A percentile compares a stretch with the other conserved stretches of the same genome.
These are phyloP conservation scores for Lithophane semibrunnea DNA, from an alignment of 2,888 invertebrate genomes.

Conservation along the genomic window DNA sequence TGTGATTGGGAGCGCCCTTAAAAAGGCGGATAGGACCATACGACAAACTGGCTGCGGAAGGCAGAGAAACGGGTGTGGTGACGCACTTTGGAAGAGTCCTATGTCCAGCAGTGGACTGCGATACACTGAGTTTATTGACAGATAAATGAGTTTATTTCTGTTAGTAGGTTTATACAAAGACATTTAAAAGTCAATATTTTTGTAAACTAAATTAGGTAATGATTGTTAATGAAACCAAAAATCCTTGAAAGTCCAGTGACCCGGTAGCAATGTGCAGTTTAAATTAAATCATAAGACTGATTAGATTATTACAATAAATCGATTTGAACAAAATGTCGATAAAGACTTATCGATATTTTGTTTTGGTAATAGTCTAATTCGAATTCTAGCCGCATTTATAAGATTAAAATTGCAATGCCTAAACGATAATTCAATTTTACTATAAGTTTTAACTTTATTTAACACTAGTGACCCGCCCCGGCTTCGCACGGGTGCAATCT, in stretches of 20 bases:
- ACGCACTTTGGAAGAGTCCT: too few species aligned
- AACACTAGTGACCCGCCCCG: not conserved
- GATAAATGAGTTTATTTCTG: too few species aligned
- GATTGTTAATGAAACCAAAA: not conserved
- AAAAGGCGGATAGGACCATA: too few species aligned
- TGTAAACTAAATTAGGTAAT: not conserved
- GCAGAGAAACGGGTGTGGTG: too few species aligned
- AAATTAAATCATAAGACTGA: not conserved
- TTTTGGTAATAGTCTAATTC: not conserved
- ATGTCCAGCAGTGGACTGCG: too few species aligned
- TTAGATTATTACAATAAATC: not conserved
- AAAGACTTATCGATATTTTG: conserved; percentile 4
- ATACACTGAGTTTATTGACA: too few species aligned
- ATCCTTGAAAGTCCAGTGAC: conserved; percentile 10
- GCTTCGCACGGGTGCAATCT: not conserved
- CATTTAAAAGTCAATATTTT: too few species aligned
- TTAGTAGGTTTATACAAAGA: too few species aligned
- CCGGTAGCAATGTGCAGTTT: not conserved
- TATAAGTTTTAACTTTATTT: not conserved
- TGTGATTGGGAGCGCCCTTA: too few species aligned
- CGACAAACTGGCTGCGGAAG: too few species aligned
- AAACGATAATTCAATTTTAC: not conserved
- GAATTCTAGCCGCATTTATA: not conserved
- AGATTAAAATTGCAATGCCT: not conserved
- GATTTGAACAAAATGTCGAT: not conserved